phyloP scores from a whole-genome alignment of 1,140 invertebrate genomes.

The Drosophila lacertosa region DNA sequence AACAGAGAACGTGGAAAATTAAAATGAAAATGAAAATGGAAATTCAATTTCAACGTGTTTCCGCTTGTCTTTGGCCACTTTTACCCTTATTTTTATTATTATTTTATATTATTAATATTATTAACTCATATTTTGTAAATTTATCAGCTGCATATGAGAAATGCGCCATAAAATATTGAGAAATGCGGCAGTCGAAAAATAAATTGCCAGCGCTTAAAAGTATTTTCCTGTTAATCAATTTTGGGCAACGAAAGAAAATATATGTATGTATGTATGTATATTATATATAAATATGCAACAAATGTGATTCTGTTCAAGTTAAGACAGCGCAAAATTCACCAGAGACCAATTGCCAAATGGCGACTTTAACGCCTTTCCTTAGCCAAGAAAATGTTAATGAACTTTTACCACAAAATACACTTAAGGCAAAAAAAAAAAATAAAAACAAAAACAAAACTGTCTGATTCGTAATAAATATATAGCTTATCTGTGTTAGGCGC shows the following conservation, averaged over 20 bases:
- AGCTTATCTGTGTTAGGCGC: constrained; percentile 9
- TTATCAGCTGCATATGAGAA: constrained; percentile 38
- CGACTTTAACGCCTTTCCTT: constrained; percentile 15
- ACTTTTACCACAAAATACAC: constrained; percentile 26
- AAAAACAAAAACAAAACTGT: neutral
- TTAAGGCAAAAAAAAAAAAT: neutral
- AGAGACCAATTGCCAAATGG: constrained; percentile 28
- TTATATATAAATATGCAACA: constrained; percentile 6
- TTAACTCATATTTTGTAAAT: constrained; percentile 34
- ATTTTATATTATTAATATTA: constrained; percentile 24
- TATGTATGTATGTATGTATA: constrained; percentile 3
- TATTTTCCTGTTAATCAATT: constrained; percentile 79
- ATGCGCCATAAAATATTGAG: constrained; percentile 69
- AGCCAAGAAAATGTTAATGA: constrained; percentile 35
- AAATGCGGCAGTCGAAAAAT: constrained; percentile 63
- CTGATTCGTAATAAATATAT: neutral
- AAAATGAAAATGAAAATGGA: constrained; percentile 50
- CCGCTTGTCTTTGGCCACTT: constrained; percentile 26
- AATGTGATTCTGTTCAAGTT: constrained; percentile 21
- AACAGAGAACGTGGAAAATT: too few relatives aligned
- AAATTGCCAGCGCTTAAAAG: constrained; percentile 66
- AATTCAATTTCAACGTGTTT: constrained; percentile 37
- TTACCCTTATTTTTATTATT: constrained; percentile 1
- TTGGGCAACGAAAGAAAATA: constrained; percentile 12
- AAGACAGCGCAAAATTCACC: constrained; percentile 23